Conservation (phyloP, 2,888 invertebrate genomes). For the Andrena flavipes region DNA sequence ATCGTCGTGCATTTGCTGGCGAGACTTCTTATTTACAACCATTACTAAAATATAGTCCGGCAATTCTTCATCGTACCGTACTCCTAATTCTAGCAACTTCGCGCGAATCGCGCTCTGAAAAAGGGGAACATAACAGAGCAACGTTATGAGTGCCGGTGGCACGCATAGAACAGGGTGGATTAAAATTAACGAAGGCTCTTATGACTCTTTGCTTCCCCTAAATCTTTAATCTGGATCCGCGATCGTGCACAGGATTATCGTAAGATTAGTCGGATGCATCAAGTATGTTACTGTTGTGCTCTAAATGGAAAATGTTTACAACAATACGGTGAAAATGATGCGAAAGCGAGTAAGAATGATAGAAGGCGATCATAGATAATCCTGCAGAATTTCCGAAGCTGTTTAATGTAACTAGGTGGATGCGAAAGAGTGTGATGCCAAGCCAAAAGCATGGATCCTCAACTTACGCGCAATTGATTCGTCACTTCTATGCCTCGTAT, state of each 20-base stretch:
- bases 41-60: constrained; percentile 99
- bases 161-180: neutral
- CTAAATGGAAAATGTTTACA: neutral
- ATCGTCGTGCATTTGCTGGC: constrained; percentile 97
- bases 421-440: constrained; percentile 1
- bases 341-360: neutral
- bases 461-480: constrained; percentile 93
- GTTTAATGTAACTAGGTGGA: neutral
- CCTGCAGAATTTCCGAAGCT: neutral
- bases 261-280: constrained; percentile 2
- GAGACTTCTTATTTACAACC: constrained; percentile 98
- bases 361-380: neutral
- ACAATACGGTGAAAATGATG: neutral
- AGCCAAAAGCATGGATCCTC: constrained; percentile 17
- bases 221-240: too few species aligned
- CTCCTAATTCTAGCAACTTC: constrained; percentile 95
- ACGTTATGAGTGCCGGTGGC: too few species aligned
- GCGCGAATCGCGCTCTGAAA: constrained; percentile 97
- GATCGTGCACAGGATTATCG: neutral
- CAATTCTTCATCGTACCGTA: constrained; percentile 97
- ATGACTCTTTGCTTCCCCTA: neutral
- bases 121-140: constrained; percentile 40
- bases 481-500: constrained; percentile 94
- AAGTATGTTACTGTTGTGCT: neutral
- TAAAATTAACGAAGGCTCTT: neutral